A percentile compares a stretch with the other conserved stretches of the same genome.
These are phyloP conservation scores for Rhinopithecus roxellana DNA, from an alignment of 2,113 vertebrate genomes.

Conservation along the genomic window DNA sequence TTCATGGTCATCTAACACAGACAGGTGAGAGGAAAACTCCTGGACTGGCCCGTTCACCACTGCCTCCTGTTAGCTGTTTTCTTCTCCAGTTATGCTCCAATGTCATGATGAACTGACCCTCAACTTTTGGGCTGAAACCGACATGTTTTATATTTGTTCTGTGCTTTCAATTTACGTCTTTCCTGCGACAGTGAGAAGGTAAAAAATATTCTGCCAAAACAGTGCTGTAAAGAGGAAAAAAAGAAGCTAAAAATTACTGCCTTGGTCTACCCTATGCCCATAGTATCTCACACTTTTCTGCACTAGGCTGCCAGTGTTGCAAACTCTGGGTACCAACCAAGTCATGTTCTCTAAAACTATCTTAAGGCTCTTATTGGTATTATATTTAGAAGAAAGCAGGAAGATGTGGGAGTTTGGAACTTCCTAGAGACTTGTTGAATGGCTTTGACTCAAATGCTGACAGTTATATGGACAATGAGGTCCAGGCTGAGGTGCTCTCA, in stretches of 20 bases:
- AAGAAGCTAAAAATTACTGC: background rate
- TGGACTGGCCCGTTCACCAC: fast-evolving
- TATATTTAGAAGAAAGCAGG: too few relatives aligned
- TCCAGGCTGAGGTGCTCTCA: too few relatives aligned
- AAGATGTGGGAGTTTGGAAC: too few relatives aligned
- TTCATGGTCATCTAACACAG: background rate
- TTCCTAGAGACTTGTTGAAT: too few relatives aligned
- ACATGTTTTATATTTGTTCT: background rate
- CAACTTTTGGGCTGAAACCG: background rate
- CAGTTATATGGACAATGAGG: too few relatives aligned
- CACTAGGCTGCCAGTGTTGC: background rate
- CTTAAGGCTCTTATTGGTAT: background rate
- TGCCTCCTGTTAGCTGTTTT: background rate
- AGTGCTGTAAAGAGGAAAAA: background rate
- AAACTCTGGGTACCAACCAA: background rate
- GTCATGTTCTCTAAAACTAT: background rate
- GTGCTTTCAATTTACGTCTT: background rate
- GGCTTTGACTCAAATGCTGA: too few relatives aligned
- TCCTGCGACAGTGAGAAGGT: background rate
- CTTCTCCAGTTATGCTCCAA: background rate
- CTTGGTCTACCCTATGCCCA: too few relatives aligned
- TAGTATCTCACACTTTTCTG: background rate
- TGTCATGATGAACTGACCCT: background rate
- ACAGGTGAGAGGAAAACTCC: background rate
- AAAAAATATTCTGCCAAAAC: background rate